phyloP scores from a whole-genome alignment of 2,113 vertebrate species.

The Bambusicola thoracicus region DNA sequence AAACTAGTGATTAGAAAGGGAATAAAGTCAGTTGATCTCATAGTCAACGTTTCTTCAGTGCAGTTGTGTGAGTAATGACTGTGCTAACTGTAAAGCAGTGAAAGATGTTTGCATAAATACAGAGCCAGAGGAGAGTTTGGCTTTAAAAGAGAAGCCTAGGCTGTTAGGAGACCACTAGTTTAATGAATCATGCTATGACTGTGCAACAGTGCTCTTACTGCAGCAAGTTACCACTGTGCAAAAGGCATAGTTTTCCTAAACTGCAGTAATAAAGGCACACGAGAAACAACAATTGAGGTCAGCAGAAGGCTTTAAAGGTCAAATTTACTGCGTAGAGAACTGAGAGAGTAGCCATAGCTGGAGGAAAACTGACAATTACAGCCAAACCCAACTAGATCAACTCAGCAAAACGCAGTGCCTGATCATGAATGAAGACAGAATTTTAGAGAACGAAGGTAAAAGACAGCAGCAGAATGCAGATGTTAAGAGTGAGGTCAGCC shows the following conservation, averaged over 20 bases:
- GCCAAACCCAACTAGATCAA: constrained; percentile 15
- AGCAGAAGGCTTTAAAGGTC: constrained; percentile 54
- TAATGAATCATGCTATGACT: constrained; percentile 30
- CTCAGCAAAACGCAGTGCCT: background rate
- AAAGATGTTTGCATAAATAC: constrained; percentile 60
- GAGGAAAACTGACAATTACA: background rate
- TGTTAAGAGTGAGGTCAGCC: background rate
- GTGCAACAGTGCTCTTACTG: constrained; percentile 23
- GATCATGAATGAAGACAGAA: background rate
- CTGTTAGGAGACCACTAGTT: constrained; percentile 52
- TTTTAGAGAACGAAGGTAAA: background rate
- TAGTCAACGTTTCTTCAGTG: constrained; percentile 32
- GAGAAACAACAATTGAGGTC: constrained; percentile 15
- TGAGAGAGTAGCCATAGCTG: constrained; percentile 25
- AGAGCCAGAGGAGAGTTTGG: constrained; percentile 47
- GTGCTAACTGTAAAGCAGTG: constrained; percentile 43
- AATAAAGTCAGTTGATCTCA: background rate
- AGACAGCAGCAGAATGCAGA: background rate
- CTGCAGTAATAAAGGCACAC: background rate
- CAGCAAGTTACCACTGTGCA: background rate
- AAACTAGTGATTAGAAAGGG: background rate
- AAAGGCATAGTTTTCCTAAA: background rate
- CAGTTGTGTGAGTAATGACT: constrained; percentile 31
- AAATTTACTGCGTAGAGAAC: constrained; percentile 4
- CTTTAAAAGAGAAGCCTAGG: constrained; percentile 43